These are phyloP conservation scores for Circaetus cinerascens DNA, from an alignment of 2,113 vertebrate species.

Conservation along the genomic window DNA sequence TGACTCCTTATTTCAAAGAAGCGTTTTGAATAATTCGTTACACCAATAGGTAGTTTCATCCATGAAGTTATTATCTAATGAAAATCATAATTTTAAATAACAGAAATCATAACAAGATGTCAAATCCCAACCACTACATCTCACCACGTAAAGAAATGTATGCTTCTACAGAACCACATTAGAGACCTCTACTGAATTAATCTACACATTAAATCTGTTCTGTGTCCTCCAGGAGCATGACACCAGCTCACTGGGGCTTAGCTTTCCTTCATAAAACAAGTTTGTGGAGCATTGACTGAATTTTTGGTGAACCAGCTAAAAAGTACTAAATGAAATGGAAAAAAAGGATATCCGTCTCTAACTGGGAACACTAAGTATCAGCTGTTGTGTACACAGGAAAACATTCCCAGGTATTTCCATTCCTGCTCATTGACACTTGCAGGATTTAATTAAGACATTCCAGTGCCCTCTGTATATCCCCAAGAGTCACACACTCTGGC, in stretches of 20 bases:
- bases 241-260: background rate
- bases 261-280: background rate
- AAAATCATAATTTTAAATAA: background rate
- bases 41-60: background rate
- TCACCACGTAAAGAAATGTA: background rate
- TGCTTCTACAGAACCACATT: background rate
- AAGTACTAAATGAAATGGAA: background rate
- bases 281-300: background rate
- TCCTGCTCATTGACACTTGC: constrained; percentile 23
- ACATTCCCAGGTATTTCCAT: constrained; percentile 11
- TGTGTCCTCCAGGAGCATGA: background rate
- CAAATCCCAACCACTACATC: background rate
- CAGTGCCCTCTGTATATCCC: background rate
- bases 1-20: background rate
- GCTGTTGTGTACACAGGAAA: background rate
- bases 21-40: background rate
- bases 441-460: background rate
- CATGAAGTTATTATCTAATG: background rate
- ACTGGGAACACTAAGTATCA: background rate
- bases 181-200: background rate
- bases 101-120: background rate
- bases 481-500: background rate
- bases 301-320: background rate
- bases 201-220: background rate
- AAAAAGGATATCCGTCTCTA: background rate